phyloP scores from a whole-genome alignment of 2,888 invertebrate species.

The Drosophila mettleri region DNA sequence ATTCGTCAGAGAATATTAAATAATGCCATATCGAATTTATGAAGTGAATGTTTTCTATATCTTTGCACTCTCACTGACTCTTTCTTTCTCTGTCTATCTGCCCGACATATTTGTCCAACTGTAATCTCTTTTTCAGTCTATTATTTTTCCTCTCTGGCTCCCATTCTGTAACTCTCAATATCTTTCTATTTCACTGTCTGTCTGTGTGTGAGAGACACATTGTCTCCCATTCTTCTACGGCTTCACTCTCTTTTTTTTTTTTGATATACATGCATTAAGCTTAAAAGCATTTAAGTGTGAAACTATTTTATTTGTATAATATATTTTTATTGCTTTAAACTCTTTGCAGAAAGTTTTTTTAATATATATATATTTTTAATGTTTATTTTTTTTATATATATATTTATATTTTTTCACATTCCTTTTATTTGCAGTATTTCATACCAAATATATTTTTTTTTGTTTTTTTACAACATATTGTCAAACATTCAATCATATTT shows the following conservation, averaged over 20 bases:
- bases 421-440: background rate
- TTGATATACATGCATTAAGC: background rate
- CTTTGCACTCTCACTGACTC: background rate
- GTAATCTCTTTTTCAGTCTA: too few relatives aligned
- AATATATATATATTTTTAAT: constrained; percentile 1
- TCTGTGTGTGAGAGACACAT: background rate
- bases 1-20: constrained; percentile 44
- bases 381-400: background rate
- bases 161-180: background rate
- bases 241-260: background rate
- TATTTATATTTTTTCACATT: background rate
- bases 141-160: background rate
- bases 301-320: background rate
- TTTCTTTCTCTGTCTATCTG: background rate
- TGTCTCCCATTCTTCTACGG: background rate
- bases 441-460: background rate
- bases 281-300: constrained; percentile 9
- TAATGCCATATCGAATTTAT: constrained; percentile 37
- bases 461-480: constrained; percentile 3
- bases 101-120: too few relatives aligned
- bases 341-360: background rate
- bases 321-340: background rate
- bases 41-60: constrained; percentile 2
- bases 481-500: background rate
- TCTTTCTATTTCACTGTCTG: background rate